A percentile compares a stretch with the other conserved stretches of the same genome.
phyloP scores from a whole-genome alignment of 2,797 vertebrate species.

The Bovichtus variegatus region DNA sequence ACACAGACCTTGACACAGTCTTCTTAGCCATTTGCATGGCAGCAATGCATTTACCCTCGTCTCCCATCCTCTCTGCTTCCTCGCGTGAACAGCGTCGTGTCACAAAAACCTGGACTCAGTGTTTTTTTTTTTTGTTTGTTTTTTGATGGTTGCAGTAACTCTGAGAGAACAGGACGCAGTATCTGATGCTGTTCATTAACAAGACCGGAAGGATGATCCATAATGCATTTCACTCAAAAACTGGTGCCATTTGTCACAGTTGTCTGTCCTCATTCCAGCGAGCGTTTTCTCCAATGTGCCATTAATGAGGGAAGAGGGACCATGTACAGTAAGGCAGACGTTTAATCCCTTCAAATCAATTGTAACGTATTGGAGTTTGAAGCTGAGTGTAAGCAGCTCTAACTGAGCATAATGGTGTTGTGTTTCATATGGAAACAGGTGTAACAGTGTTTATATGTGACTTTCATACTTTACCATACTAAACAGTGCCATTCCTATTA shows the following conservation, averaged over 20 bases:
- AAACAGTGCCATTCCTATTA: conserved; percentile 65
- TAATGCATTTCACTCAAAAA: conserved; percentile 55
- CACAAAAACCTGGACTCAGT: conserved; percentile 46
- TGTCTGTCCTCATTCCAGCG: conserved; percentile 60
- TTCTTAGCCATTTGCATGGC: conserved; percentile 51
- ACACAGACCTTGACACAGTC: conserved; percentile 42
- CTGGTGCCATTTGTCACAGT: conserved; percentile 68
- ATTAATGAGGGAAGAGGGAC: conserved; percentile 63
- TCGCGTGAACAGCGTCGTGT: conserved; percentile 15
- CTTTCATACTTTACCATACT: conserved; percentile 49
- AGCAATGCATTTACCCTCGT: conserved; percentile 47
- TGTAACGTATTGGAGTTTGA: conserved; percentile 19
- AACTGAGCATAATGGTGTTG: conserved; percentile 37
- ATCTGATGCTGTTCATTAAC: conserved; percentile 28
- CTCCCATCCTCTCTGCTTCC: conserved; percentile 49
- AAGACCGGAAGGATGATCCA: conserved; percentile 39
- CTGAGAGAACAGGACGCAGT: conserved; percentile 37
- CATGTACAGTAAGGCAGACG: conserved; percentile 16
- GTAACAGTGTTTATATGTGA: conserved; percentile 51
- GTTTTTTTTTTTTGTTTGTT: no score
- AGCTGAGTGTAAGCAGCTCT: conserved; percentile 29
- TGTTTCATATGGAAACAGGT: conserved; percentile 45
- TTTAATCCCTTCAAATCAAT: conserved; percentile 28
- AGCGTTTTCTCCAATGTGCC: conserved; percentile 80
- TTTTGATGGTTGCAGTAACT: conserved; percentile 33